Base-by-base conservation (phyloP, 2,797 vertebrate species). In the Anomalospiza imberbis region DNA sequence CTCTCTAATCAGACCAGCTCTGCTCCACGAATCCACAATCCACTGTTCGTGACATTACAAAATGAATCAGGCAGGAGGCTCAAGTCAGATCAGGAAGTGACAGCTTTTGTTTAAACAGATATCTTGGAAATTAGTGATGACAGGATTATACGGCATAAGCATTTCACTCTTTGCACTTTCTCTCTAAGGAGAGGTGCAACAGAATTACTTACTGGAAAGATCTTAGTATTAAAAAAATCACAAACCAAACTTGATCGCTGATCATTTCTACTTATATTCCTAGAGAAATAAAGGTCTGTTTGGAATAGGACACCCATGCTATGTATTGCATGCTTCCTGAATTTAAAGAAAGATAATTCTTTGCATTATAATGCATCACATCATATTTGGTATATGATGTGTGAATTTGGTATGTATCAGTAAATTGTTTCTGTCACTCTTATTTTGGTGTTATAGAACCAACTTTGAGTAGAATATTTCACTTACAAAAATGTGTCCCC, bases 21-120 rank as follows among this genome's bases (percentile, higher is more conserved):
- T 94, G 12, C 75, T 89, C 40, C 70, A 60, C 10, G 17, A 92
- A 93, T 91, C 89, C 73, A 75, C 87, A 92, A 93, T 91, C 89
- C 87, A 84, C 66, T 32, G n/a, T 89, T 91, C 40, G 8, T 93
- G 94, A 92, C 66, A 67, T 54, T 93, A 92, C 82, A 95, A 90
- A 95, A 94, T 92, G 76, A 96, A 94, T 75, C 66, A 86, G 91
- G 54, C 73, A 92, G 79, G 22, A 94, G 85, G 79, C 82, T 96
- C 82, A 84, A 93, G 79, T 45, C 85, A 92, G 66, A 94, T 88
- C 93, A 96, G 36, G 89, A 92, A 81, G 82, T 48, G 79, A 86
- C 91, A 95, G 79, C 55, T 96, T 92, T 74, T 93, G 82, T 89
- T 97, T 94, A 91, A 95, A 93, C 32, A 91, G 47, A 2, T 73